Conservation (phyloP, 2,888 invertebrate species). For the Eupelmus urozonus region DNA sequence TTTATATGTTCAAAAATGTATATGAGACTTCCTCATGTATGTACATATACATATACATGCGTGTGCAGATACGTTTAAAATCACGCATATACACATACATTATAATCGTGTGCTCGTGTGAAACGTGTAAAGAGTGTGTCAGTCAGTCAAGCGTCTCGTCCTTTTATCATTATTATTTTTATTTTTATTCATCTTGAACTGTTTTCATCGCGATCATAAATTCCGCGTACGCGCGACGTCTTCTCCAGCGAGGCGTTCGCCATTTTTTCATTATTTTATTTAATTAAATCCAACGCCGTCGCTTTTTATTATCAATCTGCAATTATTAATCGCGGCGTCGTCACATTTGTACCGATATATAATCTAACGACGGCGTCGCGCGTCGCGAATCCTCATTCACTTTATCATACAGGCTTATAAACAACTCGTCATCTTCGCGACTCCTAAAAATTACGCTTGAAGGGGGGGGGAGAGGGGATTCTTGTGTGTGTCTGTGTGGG, state of each 20-base stretch:
- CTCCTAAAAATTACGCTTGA: slow-evolving; percentile 57
- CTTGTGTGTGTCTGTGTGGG: neutral
- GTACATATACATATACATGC: slow-evolving; percentile 52
- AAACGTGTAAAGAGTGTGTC: slow-evolving; percentile 42
- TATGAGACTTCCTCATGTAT: slow-evolving; percentile 50
- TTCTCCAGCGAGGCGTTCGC: slow-evolving; percentile 45
- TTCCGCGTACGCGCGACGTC: slow-evolving; percentile 55
- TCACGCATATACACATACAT: slow-evolving; percentile 49
- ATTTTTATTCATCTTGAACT: slow-evolving; percentile 17
- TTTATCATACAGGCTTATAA: slow-evolving; percentile 58
- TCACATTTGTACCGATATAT: slow-evolving; percentile 45
- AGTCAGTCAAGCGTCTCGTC: slow-evolving; percentile 61
- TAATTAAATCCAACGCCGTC: slow-evolving; percentile 23
- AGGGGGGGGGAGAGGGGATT: neutral
- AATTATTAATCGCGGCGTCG: slow-evolving; percentile 41
- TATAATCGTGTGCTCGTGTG: slow-evolving; percentile 54
- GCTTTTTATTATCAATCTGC: slow-evolving; percentile 32
- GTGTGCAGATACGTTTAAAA: slow-evolving; percentile 46
- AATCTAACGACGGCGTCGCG: slow-evolving; percentile 50
- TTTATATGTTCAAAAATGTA: slow-evolving; percentile 54
- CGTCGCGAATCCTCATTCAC: slow-evolving; percentile 29
- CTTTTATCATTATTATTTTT: slow-evolving; percentile 48
- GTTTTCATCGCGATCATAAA: slow-evolving; percentile 28
- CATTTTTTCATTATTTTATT: neutral
- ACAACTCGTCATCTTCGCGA: slow-evolving; percentile 55